A percentile compares a stretch with the other conserved stretches of the same genome.
Conservation (phyloP, 2,113 vertebrate genomes). For the Sminthopsis crassicaudata region DNA sequence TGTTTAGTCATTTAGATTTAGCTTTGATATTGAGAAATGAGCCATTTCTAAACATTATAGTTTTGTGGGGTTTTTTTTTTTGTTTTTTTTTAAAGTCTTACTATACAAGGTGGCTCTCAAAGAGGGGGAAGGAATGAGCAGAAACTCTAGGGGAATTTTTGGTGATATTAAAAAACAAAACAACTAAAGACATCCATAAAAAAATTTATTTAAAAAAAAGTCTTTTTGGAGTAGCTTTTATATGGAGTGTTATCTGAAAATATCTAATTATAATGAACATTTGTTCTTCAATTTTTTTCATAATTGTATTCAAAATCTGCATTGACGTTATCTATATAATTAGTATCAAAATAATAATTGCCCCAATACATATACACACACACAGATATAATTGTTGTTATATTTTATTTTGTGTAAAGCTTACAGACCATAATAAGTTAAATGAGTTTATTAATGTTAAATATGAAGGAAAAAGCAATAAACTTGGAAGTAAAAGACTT, state of each 20-base stretch:
- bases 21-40: slow-evolving; percentile 9
- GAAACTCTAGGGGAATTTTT: background rate
- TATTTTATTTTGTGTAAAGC: slow-evolving; percentile 8
- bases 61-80: background rate
- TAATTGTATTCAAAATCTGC: background rate
- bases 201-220: background rate
- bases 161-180: background rate
- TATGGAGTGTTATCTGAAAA: background rate
- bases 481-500: background rate
- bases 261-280: background rate
- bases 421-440: background rate
- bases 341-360: background rate
- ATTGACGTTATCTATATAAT: background rate
- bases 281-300: background rate
- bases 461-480: background rate
- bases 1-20: slow-evolving; percentile 29
- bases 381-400: background rate
- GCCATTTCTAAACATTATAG: background rate
- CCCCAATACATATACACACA: background rate
- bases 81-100: background rate
- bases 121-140: background rate
- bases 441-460: background rate
- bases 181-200: background rate
- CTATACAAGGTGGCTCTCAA: background rate
- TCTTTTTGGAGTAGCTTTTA: background rate